Percentiles rank a stretch among this genome's conserved stretches.
Conservation (phyloP, 2,113 vertebrate species). For the Penelope pileata region DNA sequence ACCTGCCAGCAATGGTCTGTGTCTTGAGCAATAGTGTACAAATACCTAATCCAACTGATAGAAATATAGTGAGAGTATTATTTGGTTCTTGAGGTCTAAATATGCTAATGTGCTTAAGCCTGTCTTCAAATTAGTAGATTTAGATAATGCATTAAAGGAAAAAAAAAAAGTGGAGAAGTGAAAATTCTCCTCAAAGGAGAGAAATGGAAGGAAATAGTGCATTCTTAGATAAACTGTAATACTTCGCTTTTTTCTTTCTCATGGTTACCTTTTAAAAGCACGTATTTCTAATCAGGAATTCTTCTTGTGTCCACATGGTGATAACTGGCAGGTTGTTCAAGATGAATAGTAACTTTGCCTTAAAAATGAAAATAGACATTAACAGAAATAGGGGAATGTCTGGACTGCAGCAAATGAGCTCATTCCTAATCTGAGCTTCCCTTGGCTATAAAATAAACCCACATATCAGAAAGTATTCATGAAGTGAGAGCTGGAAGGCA, state of each 20-base stretch:
- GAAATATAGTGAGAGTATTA: not conserved
- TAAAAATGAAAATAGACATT: not conserved
- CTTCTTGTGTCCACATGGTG: not conserved
- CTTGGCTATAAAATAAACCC: constrained; percentile 1
- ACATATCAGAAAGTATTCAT: not conserved
- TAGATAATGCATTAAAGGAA: not conserved
- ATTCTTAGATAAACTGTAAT: not conserved
- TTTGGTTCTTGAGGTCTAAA: not conserved
- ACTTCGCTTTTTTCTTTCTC: not conserved
- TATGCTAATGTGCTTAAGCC: not conserved
- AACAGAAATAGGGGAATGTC: not conserved
- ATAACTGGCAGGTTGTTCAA: not conserved
- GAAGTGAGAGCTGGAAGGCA: not conserved
- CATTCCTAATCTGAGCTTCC: not conserved
- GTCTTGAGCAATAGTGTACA: not conserved
- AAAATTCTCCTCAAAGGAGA: not conserved
- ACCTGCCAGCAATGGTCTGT: not conserved
- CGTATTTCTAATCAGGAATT: not conserved
- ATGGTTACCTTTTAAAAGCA: not conserved
- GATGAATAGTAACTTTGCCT: not conserved
- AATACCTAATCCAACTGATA: not conserved
- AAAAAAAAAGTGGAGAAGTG: not conserved
- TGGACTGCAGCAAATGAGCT: not conserved
- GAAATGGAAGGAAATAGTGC: not conserved
- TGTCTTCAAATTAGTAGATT: not conserved